Percentiles rank a stretch among this genome's conserved stretches.
These are phyloP conservation scores for Cryptocheilus praepositus DNA, from an alignment of 2,888 invertebrate species.

Conservation along the genomic window DNA sequence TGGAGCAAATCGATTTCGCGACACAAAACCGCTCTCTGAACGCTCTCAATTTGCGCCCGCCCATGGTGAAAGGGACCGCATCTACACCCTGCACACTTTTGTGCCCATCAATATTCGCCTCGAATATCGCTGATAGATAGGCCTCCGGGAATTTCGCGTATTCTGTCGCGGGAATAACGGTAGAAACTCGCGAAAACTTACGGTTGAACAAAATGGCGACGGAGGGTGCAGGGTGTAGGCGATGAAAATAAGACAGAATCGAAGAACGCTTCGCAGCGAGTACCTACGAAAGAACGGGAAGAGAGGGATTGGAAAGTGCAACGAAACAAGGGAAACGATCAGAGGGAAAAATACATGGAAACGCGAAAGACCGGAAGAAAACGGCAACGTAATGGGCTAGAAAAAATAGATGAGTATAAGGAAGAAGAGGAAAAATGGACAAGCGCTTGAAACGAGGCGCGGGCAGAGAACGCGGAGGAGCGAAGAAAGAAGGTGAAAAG, in stretches of 20 bases:
- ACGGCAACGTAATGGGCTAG: too few species aligned
- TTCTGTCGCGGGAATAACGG: neutral
- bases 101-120: neutral
- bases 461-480: neutral
- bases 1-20: slow-evolving; percentile 29
- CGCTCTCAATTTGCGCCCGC: neutral
- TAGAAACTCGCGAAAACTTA: slow-evolving; percentile 1
- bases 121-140: neutral
- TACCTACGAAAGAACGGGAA: too few species aligned
- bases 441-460: too few species aligned
- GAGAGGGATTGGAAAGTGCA: too few species aligned
- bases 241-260: too few species aligned
- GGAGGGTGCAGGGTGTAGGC: too few species aligned
- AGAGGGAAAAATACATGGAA: too few species aligned
- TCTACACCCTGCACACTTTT: neutral
- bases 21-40: slow-evolving; percentile 17
- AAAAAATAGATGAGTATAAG: neutral
- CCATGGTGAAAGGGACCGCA: neutral
- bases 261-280: too few species aligned
- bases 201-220: too few species aligned
- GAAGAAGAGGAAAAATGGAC: neutral
- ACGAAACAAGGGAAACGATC: too few species aligned
- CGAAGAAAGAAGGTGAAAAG: neutral
- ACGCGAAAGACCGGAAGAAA: too few species aligned
- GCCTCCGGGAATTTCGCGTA: neutral